Base-by-base conservation (phyloP, 1,140 invertebrate genomes). In the Hylaeus volcanicus region DNA sequence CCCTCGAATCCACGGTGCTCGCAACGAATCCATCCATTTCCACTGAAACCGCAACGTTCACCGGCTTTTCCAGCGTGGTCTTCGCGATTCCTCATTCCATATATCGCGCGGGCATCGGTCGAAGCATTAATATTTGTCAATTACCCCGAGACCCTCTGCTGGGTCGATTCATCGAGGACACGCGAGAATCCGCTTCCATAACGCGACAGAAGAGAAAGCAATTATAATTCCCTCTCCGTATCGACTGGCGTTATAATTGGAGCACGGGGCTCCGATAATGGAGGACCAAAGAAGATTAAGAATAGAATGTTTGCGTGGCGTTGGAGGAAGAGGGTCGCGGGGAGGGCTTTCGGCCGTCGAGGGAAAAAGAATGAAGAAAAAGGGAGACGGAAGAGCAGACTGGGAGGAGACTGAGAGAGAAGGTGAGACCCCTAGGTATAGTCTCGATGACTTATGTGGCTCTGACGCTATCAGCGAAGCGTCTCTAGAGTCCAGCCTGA, bases 391-490 rank as follows among this genome's bases (percentile, higher is more conserved):
- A 69, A 43, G 26, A 26, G 26, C 26, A 26, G 26, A 26, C 26
- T 26, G 55, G 58, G 72, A 61, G 55, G 14, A 63, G 58, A 61
- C 5, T 15, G 15, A 60, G 12, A 74, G 61, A 72, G 64, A 71
- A 58, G 83, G 75, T 85, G 56, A 72, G 81, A 87, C 71, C 88
- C 86, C 85, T 90, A 88, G 86, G 88, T 90, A 87, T 82, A 90
- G 89, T 89, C 89, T 90, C 91, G 92, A 93, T 93, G 92, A 93
- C 92, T 93, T 93, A 93, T 93, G 92, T 93, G 92, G 90, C 91
- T 93, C 92, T 93, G 92, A 93, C 93, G 93, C 90, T 93, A 93
- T 93, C 93, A 93, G 93, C 89, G 83, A 92, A 88, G 90, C 91
- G 92, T 93, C 91, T 92, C 90, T 92, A 86, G 90, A 93, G 92